Evolutionary conservation across 2,888 invertebrate species (phyloP).

Genomic region (Amblyjoppa fuscipennis): DNA sequence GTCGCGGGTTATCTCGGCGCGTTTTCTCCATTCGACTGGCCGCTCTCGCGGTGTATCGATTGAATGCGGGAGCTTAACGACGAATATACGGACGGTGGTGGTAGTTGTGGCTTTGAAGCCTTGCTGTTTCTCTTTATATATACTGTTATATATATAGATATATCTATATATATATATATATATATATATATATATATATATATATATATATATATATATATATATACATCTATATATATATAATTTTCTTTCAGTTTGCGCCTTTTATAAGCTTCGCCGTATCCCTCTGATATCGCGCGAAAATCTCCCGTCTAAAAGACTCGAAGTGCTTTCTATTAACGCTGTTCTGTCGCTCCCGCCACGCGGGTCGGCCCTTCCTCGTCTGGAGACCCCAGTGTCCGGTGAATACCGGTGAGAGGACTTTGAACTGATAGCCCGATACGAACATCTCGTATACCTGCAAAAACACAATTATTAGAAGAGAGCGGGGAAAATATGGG

Average conservation of each 20-base stretch:
- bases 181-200: background rate
- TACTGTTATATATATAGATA: background rate
- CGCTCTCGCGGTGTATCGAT: slow-evolving; percentile 36
- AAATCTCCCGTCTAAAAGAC: slow-evolving; percentile 93
- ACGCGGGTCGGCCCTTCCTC: slow-evolving; percentile 91
- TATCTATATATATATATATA: background rate
- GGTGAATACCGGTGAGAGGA: slow-evolving; percentile 95
- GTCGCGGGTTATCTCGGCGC: slow-evolving; percentile 18
- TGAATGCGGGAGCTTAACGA: slow-evolving; percentile 52
- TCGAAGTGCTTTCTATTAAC: slow-evolving; percentile 93
- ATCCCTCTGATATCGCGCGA: slow-evolving; percentile 91
- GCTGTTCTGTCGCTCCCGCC: slow-evolving; percentile 95
- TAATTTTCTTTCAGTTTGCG: slow-evolving; percentile 56
- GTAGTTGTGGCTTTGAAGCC: slow-evolving; percentile 14
- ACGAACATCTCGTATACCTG: slow-evolving; percentile 97
- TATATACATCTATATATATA: background rate
- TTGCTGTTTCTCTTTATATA: slow-evolving; percentile 14
- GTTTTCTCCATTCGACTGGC: slow-evolving; percentile 22
- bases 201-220: slow-evolving; percentile 9
- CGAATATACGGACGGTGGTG: slow-evolving; percentile 61
- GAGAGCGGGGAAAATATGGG: slow-evolving; percentile 5
- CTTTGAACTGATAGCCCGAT: slow-evolving; percentile 94
- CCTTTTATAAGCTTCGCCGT: slow-evolving; percentile 86
- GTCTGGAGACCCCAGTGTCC: slow-evolving; percentile 96
- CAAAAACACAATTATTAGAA: slow-evolving; percentile 60